A percentile compares a stretch with the other conserved stretches of the same genome.
Evolutionary conservation across 1,140 invertebrate species (phyloP).

Genomic region (Leptinotarsa defecta): DNA sequence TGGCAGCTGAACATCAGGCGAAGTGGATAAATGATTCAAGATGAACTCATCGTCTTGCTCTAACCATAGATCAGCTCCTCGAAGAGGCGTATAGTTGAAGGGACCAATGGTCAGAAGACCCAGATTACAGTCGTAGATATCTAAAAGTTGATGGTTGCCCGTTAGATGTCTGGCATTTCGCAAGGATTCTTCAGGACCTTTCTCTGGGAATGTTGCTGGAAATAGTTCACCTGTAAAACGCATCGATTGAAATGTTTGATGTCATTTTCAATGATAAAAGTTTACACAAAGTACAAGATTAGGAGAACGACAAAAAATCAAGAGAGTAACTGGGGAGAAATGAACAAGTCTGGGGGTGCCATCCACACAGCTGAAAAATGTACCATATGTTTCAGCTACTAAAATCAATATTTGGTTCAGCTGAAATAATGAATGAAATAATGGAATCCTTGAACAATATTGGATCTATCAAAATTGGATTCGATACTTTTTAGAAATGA

Average conservation of each 20-base stretch:
- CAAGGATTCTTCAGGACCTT: conserved; percentile 86
- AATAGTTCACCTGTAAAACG: conserved; percentile 79
- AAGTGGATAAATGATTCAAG: conserved; percentile 88
- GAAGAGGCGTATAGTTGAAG: conserved; percentile 89
- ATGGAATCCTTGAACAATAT: too few relatives aligned
- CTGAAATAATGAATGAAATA: too few relatives aligned
- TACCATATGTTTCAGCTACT: too few relatives aligned
- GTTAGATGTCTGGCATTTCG: conserved; percentile 81
- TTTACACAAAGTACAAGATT: too few relatives aligned
- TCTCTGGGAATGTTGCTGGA: conserved; percentile 89
- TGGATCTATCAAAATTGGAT: too few relatives aligned
- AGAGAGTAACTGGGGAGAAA: too few relatives aligned
- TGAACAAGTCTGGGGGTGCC: too few relatives aligned
- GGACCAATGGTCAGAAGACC: conserved; percentile 88
- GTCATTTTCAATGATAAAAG: too few relatives aligned
- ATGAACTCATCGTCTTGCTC: conserved; percentile 91
- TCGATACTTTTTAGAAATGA: too few relatives aligned
- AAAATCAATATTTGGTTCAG: too few relatives aligned
- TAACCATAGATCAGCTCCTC: conserved; percentile 88
- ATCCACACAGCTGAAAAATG: too few relatives aligned
- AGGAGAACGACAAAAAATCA: too few relatives aligned
- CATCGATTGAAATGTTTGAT: neutral
- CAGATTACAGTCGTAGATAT: conserved; percentile 86
- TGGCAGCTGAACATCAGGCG: conserved; percentile 88
- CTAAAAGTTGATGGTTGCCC: conserved; percentile 83